Evolutionary conservation across 2,888 invertebrate species (phyloP).

Genomic region (Muscina levida): DNA sequence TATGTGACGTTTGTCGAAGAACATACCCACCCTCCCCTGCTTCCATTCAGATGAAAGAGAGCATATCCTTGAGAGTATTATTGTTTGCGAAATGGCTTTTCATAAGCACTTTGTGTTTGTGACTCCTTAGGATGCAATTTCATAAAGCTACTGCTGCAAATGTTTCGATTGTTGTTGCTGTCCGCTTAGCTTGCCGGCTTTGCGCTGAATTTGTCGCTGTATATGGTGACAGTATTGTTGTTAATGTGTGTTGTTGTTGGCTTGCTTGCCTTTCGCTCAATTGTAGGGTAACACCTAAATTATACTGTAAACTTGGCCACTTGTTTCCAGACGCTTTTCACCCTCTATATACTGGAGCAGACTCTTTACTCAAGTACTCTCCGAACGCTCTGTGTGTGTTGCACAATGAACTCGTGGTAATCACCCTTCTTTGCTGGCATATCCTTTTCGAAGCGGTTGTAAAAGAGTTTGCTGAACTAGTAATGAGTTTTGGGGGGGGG

Average conservation of each 20-base stretch:
- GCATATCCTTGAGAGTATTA: neutral
- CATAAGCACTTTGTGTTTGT: neutral
- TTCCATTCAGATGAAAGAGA: no score
- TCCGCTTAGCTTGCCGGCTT: neutral
- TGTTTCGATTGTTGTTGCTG: neutral
- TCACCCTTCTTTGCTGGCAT: neutral
- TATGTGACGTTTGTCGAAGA: no score
- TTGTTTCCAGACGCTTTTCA: neutral
- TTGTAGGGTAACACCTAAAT: slow-evolving; percentile 48
- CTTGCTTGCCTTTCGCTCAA: neutral
- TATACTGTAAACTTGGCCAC: slow-evolving; percentile 1
- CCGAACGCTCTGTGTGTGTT: neutral
- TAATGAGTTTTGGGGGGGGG: no score
- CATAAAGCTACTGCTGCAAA: neutral
- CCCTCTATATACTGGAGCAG: neutral
- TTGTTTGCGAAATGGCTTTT: slow-evolving; percentile 3
- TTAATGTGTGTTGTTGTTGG: neutral
- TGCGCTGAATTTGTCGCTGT: neutral
- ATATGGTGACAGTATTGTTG: neutral
- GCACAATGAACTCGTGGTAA: neutral
- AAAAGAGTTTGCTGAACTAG: no score
- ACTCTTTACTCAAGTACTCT: neutral
- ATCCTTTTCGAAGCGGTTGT: neutral
- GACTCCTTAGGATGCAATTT: neutral
- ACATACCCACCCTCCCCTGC: no score